These are phyloP conservation scores for Petrophora chlorosata DNA, from an alignment of 2,888 invertebrate genomes.

Conservation along the genomic window DNA sequence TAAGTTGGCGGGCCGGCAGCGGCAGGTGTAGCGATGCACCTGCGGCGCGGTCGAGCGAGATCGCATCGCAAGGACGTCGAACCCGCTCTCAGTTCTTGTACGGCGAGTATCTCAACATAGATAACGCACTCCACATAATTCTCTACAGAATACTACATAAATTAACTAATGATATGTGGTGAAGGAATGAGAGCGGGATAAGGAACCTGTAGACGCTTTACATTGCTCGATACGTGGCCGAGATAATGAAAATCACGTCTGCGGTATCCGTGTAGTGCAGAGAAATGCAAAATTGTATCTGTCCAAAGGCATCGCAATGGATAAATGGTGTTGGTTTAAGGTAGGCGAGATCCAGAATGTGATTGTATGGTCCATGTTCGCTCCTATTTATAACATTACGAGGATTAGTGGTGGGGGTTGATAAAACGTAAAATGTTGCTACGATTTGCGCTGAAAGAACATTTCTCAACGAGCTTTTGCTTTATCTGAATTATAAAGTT, in stretches of 20 bases:
- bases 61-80: constrained; percentile 77
- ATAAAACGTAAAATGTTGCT: constrained; percentile 32
- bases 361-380: constrained; percentile 37
- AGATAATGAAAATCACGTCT: constrained; percentile 55
- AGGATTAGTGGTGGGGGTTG: constrained; percentile 33
- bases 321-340: constrained; percentile 41
- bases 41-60: constrained; percentile 78
- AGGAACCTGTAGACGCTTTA: constrained; percentile 42
- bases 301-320: constrained; percentile 38
- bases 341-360: constrained; percentile 40
- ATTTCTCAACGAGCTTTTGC: constrained; percentile 23
- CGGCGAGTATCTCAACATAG: constrained; percentile 63
- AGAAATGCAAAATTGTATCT: constrained; percentile 51
- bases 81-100: constrained; percentile 53
- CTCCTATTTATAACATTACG: constrained; percentile 34
- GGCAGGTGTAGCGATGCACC: constrained; percentile 80
- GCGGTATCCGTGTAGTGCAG: constrained; percentile 41
- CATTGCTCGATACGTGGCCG: constrained; percentile 52
- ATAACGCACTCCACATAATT: constrained; percentile 70
- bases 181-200: constrained; percentile 56
- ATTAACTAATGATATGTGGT: constrained; percentile 72
- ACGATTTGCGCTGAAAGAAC: constrained; percentile 28
- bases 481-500: constrained; percentile 22
- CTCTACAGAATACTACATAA: constrained; percentile 68
- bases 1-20: constrained; percentile 70